Evolutionary conservation across 2,113 vertebrate species (phyloP).

Genomic region (Callipepla californica): DNA sequence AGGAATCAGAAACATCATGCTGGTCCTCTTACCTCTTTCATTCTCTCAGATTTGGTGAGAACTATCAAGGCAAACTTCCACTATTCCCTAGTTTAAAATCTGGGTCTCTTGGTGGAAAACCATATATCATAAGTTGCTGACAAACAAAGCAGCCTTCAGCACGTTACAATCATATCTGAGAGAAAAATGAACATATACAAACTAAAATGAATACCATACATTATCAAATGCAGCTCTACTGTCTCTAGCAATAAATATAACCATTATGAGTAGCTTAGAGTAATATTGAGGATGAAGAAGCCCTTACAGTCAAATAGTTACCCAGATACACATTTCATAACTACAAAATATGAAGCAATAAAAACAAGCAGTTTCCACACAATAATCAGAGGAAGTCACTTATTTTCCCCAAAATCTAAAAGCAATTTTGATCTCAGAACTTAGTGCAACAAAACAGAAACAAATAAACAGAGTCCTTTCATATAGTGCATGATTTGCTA

Average conservation of each 20-base stretch:
- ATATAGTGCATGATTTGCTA: fast-evolving
- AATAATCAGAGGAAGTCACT: neutral
- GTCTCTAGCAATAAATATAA: neutral
- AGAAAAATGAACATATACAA: neutral
- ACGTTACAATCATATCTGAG: neutral
- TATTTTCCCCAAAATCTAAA: neutral
- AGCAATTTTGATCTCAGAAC: neutral
- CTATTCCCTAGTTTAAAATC: fast-evolving
- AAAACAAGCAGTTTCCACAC: neutral
- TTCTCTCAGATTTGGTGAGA: neutral
- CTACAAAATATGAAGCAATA: neutral
- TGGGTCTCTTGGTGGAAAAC: neutral
- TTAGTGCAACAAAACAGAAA: neutral
- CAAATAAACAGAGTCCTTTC: neutral
- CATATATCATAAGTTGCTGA: fast-evolving
- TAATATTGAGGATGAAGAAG: neutral
- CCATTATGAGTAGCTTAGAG: neutral
- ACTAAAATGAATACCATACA: neutral
- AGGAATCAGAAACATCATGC: neutral
- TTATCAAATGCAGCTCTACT: neutral
- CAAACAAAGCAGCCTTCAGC: neutral
- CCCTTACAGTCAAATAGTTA: neutral
- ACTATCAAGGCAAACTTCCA: neutral
- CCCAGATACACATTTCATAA: neutral
- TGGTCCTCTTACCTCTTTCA: neutral